phyloP scores from a whole-genome alignment of 2,888 invertebrate species.

The Yponomeuta evonymella region DNA sequence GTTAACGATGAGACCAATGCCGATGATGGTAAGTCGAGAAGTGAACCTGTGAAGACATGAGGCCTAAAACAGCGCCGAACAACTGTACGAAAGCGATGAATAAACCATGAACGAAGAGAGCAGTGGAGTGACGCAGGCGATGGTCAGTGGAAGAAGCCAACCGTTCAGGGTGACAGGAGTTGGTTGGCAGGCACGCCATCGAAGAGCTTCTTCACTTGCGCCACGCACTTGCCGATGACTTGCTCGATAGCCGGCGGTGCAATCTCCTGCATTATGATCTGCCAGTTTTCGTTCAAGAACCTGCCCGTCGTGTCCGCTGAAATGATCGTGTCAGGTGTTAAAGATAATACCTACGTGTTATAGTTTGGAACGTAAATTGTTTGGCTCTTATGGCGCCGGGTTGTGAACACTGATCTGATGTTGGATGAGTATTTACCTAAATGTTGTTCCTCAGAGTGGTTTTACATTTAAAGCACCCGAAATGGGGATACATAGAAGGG shows the following conservation, averaged over 20 bases:
- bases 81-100: not conserved
- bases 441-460: too few relatives aligned
- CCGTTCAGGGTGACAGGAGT: slow-evolving; percentile 48
- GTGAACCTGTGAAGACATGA: not conserved
- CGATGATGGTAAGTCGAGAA: not conserved
- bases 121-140: not conserved
- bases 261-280: slow-evolving; percentile 63
- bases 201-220: slow-evolving; percentile 55
- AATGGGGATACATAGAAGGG: too few relatives aligned
- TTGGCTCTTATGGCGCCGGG: too few relatives aligned
- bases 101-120: not conserved
- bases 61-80: not conserved
- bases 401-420: too few relatives aligned
- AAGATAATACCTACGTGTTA: not conserved
- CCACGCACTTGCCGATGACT: slow-evolving; percentile 55
- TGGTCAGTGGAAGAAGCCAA: slow-evolving; percentile 29
- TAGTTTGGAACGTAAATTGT: too few relatives aligned
- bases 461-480: too few relatives aligned
- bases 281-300: slow-evolving; percentile 69
- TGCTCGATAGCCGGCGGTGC: slow-evolving; percentile 61
- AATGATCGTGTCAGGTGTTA: slow-evolving; percentile 27
- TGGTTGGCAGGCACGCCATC: slow-evolving; percentile 43
- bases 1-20: too few relatives aligned
- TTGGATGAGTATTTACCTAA: too few relatives aligned
- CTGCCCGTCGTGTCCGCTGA: slow-evolving; percentile 59